phyloP scores from a whole-genome alignment of 2,888 invertebrate genomes.

The Cenopis cana region DNA sequence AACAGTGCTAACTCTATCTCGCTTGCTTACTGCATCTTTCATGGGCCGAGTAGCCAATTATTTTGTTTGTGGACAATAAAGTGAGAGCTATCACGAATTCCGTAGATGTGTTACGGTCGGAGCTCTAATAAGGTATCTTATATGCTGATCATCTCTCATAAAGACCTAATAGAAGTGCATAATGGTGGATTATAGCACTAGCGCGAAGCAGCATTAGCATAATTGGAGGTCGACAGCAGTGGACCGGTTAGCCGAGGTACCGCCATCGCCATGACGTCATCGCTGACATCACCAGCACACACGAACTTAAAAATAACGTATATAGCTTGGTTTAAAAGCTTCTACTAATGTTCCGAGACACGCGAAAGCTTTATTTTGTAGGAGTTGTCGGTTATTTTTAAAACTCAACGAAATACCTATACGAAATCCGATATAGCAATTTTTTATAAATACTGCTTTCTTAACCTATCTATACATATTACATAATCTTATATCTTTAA shows the following conservation, averaged over 20 bases:
- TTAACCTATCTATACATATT: too few relatives aligned
- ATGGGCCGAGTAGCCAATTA: not conserved
- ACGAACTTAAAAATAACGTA: constrained; percentile 39
- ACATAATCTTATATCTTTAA: too few relatives aligned
- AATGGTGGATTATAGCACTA: constrained; percentile 48
- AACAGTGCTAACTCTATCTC: too few relatives aligned
- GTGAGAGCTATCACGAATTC: too few relatives aligned
- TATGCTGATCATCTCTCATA: constrained; percentile 22
- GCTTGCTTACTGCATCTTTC: not conserved
- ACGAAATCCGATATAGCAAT: not conserved
- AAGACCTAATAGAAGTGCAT: constrained; percentile 51
- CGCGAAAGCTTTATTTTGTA: constrained; percentile 12
- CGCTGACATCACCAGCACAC: constrained; percentile 70
- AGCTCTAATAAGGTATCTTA: constrained; percentile 23
- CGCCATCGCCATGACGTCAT: constrained; percentile 75
- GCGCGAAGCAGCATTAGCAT: constrained; percentile 70
- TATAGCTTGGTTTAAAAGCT: constrained; percentile 16
- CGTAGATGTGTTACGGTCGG: not conserved
- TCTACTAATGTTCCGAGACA: constrained; percentile 10
- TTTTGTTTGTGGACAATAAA: not conserved
- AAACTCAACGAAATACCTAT: not conserved
- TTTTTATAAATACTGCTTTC: too few relatives aligned
- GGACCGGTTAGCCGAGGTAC: constrained; percentile 72
- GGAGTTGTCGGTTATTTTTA: constrained; percentile 4
- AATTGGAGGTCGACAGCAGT: constrained; percentile 75